Base-by-base conservation (phyloP, 2,888 invertebrate genomes). In the Spodoptera exigua region DNA sequence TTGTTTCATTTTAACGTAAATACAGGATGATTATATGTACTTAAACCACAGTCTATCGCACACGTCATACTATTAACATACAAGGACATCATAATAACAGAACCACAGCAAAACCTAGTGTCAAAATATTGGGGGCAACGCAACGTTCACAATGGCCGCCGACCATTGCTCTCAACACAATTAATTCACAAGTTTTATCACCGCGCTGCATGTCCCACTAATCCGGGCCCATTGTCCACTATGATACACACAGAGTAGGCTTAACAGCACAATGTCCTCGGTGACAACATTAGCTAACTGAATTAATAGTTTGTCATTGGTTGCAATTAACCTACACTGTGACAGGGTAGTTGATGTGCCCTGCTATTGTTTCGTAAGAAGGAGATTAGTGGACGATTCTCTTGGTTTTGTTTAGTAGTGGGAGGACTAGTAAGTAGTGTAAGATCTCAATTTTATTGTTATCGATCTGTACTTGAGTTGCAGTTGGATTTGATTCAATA, bases 221-320 rank as follows among this genome's bases (percentile, higher is more conserved):
- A 76, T 76, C 76, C 76, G 44, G 39, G 13, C 17, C 66, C 39
- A 76, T 76, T 76, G 76, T 76, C 70, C 64, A 32, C 55, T 43
- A 65, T 68, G 69, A 74, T 69, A 60, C 62, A 76, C 64, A 71
- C 57, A 53, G 66, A 48, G 56, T 41, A 48, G 64, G 77, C 68
- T 77, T 69, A 70, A 21, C 52, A 35, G 61, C 57, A 61, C 75
- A 70, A 60, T 62, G 76, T 60, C 27, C 45, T 14, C 40, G 64
- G 32, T 68, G 77, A 74, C 74, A 68, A 61, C 65, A 61, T 73
- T 68, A 75, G 67, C 70, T 67, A 59, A 52, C 70, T 59, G 61
- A 76, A 77, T 77, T 77, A 77, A 77, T 77, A 68, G 75, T 77
- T 64, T 61, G 69, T 71, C 74, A 69, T 57, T 53, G 70, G 57